phyloP scores from a whole-genome alignment of 1,140 invertebrate species.

The Mizuhopecten yessoensis region DNA sequence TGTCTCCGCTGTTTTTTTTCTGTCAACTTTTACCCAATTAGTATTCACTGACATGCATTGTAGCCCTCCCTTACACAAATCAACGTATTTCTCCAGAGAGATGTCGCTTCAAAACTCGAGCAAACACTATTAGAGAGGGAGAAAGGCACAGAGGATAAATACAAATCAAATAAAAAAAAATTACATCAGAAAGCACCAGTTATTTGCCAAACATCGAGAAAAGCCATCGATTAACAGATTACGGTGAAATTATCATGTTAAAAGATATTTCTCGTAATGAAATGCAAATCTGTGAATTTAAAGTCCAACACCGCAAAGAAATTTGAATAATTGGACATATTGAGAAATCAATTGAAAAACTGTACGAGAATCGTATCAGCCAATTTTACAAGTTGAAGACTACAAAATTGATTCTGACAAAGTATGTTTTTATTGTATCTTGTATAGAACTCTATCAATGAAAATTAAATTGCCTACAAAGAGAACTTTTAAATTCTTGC shows the following conservation, averaged over 20 bases:
- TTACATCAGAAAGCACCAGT: slow-evolving; percentile 32
- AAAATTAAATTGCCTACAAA: neutral
- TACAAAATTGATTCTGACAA: neutral
- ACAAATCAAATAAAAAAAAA: slow-evolving; percentile 8
- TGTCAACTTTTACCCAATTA: slow-evolving; percentile 33
- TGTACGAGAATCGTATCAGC: neutral
- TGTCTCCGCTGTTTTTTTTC: neutral
- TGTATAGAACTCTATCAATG: neutral
- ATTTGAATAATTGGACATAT: slow-evolving; percentile 26
- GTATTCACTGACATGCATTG: slow-evolving; percentile 24
- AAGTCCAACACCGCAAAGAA: slow-evolving; percentile 8
- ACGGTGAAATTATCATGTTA: slow-evolving; percentile 13
- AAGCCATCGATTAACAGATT: slow-evolving; percentile 33
- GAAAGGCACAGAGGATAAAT: neutral
- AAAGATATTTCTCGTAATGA: slow-evolving; percentile 1
- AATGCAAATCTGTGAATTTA: slow-evolving; percentile 7
- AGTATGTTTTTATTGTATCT: neutral
- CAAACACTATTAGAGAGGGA: slow-evolving; percentile 28
- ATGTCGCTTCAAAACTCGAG: slow-evolving; percentile 21
- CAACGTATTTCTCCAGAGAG: slow-evolving; percentile 9
- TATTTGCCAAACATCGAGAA: slow-evolving; percentile 32
- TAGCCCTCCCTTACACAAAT: slow-evolving; percentile 7
- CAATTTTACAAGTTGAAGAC: neutral
- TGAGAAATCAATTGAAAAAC: slow-evolving; percentile 28
- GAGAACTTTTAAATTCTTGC: neutral